phyloP scores from a whole-genome alignment of 2,113 vertebrate species.

The Pithys albifrons region DNA sequence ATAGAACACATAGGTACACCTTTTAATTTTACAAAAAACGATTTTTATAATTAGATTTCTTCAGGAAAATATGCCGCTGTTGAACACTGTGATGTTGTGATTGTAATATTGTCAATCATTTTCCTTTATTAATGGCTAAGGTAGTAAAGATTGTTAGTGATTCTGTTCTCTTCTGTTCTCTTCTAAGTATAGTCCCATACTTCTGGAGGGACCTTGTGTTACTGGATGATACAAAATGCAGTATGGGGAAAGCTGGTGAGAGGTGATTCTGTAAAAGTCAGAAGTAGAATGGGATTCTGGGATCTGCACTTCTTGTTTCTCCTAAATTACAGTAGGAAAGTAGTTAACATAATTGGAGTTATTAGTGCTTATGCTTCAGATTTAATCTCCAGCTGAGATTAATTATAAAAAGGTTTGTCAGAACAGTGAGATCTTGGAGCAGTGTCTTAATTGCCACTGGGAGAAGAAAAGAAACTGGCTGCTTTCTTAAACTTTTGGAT shows the following conservation, averaged over 20 bases:
- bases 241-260: background rate
- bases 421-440: background rate
- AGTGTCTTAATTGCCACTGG: background rate
- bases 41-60: background rate
- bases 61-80: background rate
- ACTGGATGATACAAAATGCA: background rate
- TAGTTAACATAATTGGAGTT: conserved; percentile 1
- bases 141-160: background rate
- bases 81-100: background rate
- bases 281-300: background rate
- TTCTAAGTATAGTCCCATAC: background rate
- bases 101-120: background rate
- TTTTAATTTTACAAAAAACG: background rate
- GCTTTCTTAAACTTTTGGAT: background rate
- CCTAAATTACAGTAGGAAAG: background rate
- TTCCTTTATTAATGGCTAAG: background rate
- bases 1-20: background rate
- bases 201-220: background rate
- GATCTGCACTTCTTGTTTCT: background rate
- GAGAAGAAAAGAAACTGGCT: background rate
- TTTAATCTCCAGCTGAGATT: conserved; percentile 21
- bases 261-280: background rate
- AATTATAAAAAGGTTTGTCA: conserved; percentile 23
- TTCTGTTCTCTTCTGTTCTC: background rate
- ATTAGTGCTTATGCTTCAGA: conserved; percentile 25